Conservation (phyloP, 2,888 invertebrate species). For the Acanthosepion pharaonis region DNA sequence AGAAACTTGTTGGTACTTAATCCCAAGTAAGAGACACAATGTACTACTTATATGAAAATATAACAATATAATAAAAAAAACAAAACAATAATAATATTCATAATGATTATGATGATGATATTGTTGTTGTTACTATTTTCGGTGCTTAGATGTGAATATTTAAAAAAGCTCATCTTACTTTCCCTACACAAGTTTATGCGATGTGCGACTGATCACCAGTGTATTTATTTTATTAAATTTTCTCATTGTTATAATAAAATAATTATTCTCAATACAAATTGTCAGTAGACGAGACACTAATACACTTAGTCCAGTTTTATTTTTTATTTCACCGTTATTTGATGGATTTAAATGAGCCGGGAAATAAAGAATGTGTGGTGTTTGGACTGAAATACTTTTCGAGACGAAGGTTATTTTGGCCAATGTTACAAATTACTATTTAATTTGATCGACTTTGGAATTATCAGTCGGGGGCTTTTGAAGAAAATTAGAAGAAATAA, state of each 20-base stretch:
- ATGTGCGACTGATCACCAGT: neutral
- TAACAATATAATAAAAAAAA: too few relatives aligned
- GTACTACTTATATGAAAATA: too few relatives aligned
- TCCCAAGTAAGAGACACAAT: too few relatives aligned
- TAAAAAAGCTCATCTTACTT: too few relatives aligned
- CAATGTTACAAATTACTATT: neutral
- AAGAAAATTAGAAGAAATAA: neutral
- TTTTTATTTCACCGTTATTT: neutral
- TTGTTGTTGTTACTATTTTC: too few relatives aligned
- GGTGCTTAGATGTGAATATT: too few relatives aligned
- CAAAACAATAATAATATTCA: too few relatives aligned
- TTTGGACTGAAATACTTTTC: neutral
- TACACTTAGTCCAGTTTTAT: neutral
- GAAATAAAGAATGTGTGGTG: neutral
- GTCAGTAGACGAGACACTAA: neutral
- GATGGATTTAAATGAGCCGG: neutral
- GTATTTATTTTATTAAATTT: neutral
- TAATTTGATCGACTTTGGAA: slow-evolving; percentile 1
- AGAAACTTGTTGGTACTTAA: too few relatives aligned
- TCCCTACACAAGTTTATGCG: neutral
- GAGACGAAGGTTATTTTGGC: neutral
- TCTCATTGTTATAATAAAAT: neutral
- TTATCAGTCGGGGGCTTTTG: neutral
- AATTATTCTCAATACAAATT: neutral
- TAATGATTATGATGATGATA: too few relatives aligned